Evolutionary conservation across 2,113 vertebrate species (phyloP), one percentile per base, ranked within the genome.

Genomic region (Chaetorhynchus papuensis): DNA sequence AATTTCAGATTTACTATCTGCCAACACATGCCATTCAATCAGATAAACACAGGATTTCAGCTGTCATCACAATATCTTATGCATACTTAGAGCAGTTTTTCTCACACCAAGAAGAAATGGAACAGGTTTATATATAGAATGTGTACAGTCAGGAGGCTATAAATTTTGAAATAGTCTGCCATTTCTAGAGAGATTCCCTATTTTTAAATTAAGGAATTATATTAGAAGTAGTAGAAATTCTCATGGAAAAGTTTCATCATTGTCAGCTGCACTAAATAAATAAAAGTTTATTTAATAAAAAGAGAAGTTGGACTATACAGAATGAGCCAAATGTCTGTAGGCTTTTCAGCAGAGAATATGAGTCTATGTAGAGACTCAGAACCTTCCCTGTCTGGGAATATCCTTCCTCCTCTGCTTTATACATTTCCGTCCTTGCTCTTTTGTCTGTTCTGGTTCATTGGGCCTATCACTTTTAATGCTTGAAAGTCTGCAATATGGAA

Each of bases 1-100:
- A 94, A 97, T 94, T 97, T 97, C 93, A 93, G 93, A 93, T 97
- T 97, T 96, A 91, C 96, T 97, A 91, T 96, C 95, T 97, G 96
- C 97, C 95, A 97, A 96, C 93, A 96, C 90, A 89, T 96, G 92
- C 72, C 96, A 96, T 97, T 96, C 95, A 94, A 94, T 96, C 95
- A 96, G 94, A 97, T 94, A 97, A 96, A 96, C 95, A 96, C 88
- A 94, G 92, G 76, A 94, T 96, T 96, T 93, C 82, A 94, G 79
- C 95, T 97, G 96, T 97, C 97, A 97, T 95, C 94, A 96, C 96
- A 96, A 35, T 84, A 91, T 90, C 91, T 95, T 96, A 57, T 78
- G 93, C 94, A 89, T 92, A 72, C 90, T 93, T 95, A 96, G 96
- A 93, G 86, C 70, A 21, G 33, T 92, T 95, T 94, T 97, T 96